These are phyloP conservation scores for Hylaeus volcanicus DNA, from an alignment of 1,140 invertebrate genomes.

Conservation along the genomic window DNA sequence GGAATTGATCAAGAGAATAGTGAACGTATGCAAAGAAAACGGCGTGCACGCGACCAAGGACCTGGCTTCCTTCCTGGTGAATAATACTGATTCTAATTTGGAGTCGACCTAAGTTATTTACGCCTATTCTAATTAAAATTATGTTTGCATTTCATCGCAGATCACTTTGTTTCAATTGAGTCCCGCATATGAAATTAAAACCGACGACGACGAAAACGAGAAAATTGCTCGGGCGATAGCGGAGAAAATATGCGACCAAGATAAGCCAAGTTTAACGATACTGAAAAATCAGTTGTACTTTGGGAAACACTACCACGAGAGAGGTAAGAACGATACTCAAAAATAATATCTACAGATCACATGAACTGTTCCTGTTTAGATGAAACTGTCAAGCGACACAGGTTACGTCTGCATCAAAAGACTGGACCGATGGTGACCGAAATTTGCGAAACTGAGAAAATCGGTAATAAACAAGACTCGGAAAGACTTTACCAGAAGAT, in stretches of 20 bases:
- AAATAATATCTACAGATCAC: background rate
- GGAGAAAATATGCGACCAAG: slow-evolving; percentile 70
- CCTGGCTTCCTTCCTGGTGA: slow-evolving; percentile 73
- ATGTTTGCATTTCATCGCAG: background rate
- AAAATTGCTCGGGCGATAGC: slow-evolving; percentile 49
- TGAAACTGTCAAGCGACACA: slow-evolving; percentile 80
- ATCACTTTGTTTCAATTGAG: slow-evolving; percentile 60
- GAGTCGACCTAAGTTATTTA: background rate
- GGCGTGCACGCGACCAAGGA: slow-evolving; percentile 66
- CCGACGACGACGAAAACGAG: slow-evolving; percentile 40
- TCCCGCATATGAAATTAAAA: slow-evolving; percentile 58
- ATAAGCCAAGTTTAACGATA: slow-evolving; percentile 76
- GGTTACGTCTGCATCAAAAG: slow-evolving; percentile 78
- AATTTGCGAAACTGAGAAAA: slow-evolving; percentile 80
- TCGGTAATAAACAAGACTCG: slow-evolving; percentile 75
- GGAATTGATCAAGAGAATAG: slow-evolving; percentile 66
- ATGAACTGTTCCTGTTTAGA: slow-evolving; percentile 62
- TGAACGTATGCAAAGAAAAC: slow-evolving; percentile 61
- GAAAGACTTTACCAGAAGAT: slow-evolving; percentile 84
- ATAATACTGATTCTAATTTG: slow-evolving; percentile 11
- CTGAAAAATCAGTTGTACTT: slow-evolving; percentile 88
- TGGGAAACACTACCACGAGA: slow-evolving; percentile 84
- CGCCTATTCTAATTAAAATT: too few relatives aligned
- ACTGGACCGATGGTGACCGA: slow-evolving; percentile 81
- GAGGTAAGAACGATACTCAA: slow-evolving; percentile 68